Conservation (phyloP, 2,797 vertebrate genomes). For the Apogon hyalosoma region DNA sequence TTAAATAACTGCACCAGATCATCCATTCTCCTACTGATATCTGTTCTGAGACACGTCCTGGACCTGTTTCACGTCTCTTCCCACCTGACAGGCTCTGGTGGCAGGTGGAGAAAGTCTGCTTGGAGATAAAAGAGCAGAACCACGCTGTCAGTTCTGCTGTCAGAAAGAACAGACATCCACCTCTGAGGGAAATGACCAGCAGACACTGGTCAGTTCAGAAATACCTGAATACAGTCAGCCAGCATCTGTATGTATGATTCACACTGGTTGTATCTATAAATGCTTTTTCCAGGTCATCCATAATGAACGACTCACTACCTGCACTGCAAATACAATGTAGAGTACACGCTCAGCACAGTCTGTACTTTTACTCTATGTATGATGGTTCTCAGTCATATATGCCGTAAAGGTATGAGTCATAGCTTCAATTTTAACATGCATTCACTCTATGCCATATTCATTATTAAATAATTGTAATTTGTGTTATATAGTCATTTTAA, state of each 20-base stretch:
- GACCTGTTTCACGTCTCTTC: conserved; percentile 4
- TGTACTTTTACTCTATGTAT: not conserved
- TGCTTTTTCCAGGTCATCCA: not conserved
- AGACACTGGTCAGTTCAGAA: not conserved
- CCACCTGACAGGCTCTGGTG: conserved; percentile 11
- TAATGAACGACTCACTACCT: not conserved
- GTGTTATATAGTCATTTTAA: not conserved
- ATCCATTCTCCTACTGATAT: not conserved
- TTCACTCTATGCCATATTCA: too few relatives aligned
- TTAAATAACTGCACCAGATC: not conserved
- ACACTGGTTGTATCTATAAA: too few relatives aligned
- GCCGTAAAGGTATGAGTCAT: not conserved
- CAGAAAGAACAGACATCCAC: not conserved
- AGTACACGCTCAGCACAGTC: not conserved
- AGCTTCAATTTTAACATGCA: not conserved
- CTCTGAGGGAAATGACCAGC: conserved; percentile 22
- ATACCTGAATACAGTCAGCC: not conserved
- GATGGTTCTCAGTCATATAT: not conserved
- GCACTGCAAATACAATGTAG: not conserved
- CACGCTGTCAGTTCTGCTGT: conserved; percentile 7
- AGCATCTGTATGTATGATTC: not conserved
- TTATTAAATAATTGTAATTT: not conserved
- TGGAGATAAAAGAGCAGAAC: conserved; percentile 4
- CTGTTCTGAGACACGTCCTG: conserved; percentile 2
- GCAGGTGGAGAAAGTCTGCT: conserved; percentile 12